Evolutionary conservation across 1,140 invertebrate genomes (phyloP), one percentile per base, ranked within the genome.

Genomic region (Vanessa tameamea): DNA sequence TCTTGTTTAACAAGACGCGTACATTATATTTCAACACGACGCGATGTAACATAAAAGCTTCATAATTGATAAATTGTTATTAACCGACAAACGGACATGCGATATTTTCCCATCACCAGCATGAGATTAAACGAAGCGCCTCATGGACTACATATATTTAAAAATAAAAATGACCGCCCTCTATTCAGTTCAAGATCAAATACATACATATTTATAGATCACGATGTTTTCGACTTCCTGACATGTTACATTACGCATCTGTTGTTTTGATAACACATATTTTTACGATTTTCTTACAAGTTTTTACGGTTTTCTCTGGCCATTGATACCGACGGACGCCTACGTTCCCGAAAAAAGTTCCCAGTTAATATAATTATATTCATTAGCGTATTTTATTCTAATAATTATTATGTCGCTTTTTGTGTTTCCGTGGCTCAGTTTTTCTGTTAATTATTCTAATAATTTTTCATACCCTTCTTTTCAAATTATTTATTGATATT

Each of bases 131-230:
- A 55, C 12, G 55, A 59, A 15, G 23, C 55, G 55, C 20, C 20
- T 23, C 23, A 2, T 59, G 66, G 14, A 64, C 43, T 63, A 43
- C 7, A 43, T 43, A 43, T 43, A 43, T 63, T 63, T 67, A 48
- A 68, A 51, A 68, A 57, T 67, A 48, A 68, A 51, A 73, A 65
- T 48, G 63, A 57, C 53, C 61, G 66, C 48, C 72, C 72, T 73
- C 72, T 63, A 69, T 64, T 26, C 61, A 63, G 72, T 74, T 74
- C 72, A 74, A 74, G 72, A 69, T 68, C 72, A 74, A 64, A 57
- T 53, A 43, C 23, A 57, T 53, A 43, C 23, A 53, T 69, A 74
- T 74, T 74, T 69, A 64, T 74, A 72, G 63, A 61, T 50, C 31
- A 59, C 50, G 72, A 31, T 74, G 55, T 57, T 66, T 59, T 64